These are phyloP conservation scores for Tenthredo mesomela DNA, from an alignment of 2,888 invertebrate genomes.

Conservation along the genomic window DNA sequence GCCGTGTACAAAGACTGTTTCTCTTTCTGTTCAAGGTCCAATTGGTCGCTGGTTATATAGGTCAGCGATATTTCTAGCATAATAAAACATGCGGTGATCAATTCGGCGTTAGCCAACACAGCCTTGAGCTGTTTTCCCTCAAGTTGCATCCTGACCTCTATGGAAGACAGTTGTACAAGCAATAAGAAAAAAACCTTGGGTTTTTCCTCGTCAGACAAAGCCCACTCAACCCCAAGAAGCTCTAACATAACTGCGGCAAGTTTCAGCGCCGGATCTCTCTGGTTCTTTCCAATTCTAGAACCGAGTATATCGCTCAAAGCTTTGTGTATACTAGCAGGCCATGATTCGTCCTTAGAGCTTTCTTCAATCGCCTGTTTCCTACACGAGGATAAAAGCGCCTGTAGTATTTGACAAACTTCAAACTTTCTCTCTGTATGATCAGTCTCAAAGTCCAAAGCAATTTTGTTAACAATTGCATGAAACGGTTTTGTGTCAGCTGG, in stretches of 20 bases:
- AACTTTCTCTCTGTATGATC: constrained; percentile 95
- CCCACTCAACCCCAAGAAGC: constrained; percentile 92
- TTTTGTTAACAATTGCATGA: constrained; percentile 90
- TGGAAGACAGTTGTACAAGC: constrained; percentile 91
- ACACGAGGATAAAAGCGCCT: constrained; percentile 87
- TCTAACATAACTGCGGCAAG: constrained; percentile 90
- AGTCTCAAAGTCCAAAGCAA: constrained; percentile 92
- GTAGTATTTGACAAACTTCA: constrained; percentile 90
- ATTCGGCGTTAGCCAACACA: constrained; percentile 87
- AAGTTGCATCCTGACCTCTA: constrained; percentile 96
- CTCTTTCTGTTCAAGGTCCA: constrained; percentile 94
- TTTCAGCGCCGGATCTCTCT: constrained; percentile 93
- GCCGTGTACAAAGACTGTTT: constrained; percentile 94
- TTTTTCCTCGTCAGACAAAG: constrained; percentile 87
- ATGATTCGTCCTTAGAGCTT: constrained; percentile 86
- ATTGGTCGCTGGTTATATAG: constrained; percentile 89
- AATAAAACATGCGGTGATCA: constrained; percentile 91
- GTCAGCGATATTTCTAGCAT: constrained; percentile 90
- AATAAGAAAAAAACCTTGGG: constrained; percentile 92
- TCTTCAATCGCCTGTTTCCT: constrained; percentile 84
- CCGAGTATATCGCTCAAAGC: constrained; percentile 91
- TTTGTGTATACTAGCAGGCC: constrained; percentile 91
- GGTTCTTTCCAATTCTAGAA: constrained; percentile 92
- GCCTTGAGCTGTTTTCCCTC: constrained; percentile 92
- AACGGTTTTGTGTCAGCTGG: constrained; percentile 87